These are phyloP conservation scores for Quiscalus mexicanus DNA, from an alignment of 2,113 vertebrate species.

Conservation along the genomic window DNA sequence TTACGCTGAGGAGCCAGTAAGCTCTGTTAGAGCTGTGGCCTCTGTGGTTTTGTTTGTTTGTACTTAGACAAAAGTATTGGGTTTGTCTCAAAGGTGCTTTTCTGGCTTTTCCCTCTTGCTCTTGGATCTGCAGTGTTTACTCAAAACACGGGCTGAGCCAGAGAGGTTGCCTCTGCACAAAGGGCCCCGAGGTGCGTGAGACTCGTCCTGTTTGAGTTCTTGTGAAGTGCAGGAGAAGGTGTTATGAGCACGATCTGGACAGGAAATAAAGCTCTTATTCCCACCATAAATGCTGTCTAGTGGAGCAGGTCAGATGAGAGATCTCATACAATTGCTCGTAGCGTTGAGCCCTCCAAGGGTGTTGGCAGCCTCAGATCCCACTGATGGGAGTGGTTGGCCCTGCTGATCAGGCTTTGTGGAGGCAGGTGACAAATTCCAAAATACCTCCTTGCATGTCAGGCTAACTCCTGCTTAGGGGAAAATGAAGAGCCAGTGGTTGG, in stretches of 20 bases:
- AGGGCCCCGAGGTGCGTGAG: not conserved
- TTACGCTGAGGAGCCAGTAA: not conserved
- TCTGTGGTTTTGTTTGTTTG: not conserved
- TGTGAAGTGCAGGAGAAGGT: not conserved
- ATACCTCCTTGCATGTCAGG: no score
- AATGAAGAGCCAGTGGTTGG: not conserved
- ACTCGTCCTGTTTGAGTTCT: not conserved
- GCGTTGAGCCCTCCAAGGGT: not conserved
- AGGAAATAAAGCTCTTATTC: conserved; percentile 14
- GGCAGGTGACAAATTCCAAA: not conserved
- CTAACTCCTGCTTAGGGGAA: not conserved
- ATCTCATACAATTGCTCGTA: not conserved
- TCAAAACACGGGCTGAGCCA: not conserved
- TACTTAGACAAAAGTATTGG: not conserved
- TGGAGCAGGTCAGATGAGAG: not conserved
- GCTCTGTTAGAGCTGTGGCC: not conserved
- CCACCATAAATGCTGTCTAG: not conserved
- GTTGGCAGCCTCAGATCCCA: not conserved
- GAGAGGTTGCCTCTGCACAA: not conserved
- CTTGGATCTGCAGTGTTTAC: not conserved
- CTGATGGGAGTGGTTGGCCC: not conserved
- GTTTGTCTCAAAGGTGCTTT: not conserved
- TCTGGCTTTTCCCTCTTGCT: not conserved
- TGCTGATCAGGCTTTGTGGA: not conserved
- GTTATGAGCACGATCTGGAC: not conserved